Conservation (phyloP, 2,888 invertebrate species). For the Tachina grossa region DNA sequence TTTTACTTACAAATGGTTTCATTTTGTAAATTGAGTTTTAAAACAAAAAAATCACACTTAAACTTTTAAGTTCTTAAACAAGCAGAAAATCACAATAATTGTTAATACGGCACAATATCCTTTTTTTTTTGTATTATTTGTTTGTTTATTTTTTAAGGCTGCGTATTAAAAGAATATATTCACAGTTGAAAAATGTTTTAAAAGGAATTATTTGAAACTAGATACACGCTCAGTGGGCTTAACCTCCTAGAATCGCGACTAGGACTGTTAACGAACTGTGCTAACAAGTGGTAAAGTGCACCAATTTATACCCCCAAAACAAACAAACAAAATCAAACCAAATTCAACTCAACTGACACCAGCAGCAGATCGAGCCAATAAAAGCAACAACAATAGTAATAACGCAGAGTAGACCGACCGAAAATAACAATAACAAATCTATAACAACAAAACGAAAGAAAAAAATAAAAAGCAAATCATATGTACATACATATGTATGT, state of each 20-base stretch:
- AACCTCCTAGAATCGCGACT: constrained; percentile 83
- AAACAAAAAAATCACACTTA: constrained; percentile 67
- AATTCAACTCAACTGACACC: constrained; percentile 54
- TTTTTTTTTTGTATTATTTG: constrained; percentile 50
- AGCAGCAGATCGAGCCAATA: constrained; percentile 40
- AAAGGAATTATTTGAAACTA: constrained; percentile 65
- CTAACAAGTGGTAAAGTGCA: constrained; percentile 80
- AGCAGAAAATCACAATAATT: constrained; percentile 64
- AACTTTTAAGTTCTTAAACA: constrained; percentile 65
- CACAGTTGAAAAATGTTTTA: constrained; percentile 1
- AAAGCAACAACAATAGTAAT: constrained; percentile 41
- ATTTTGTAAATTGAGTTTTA: constrained; percentile 73
- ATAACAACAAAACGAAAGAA: constrained; percentile 52
- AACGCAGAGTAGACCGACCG: constrained; percentile 63
- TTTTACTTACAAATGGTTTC: constrained; percentile 82
- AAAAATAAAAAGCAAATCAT: constrained; percentile 71
- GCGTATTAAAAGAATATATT: constrained; percentile 9
- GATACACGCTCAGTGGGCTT: constrained; percentile 79
- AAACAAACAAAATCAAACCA: constrained; percentile 42
- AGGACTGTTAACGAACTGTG: constrained; percentile 84
- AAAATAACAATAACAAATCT: constrained; percentile 51
- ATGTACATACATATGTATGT: constrained; percentile 13
- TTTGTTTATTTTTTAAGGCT: constrained; percentile 5
- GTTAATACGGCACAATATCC: constrained; percentile 61
- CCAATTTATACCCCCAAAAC: constrained; percentile 81